Base-by-base conservation (phyloP, 1,140 invertebrate genomes). In the Drosophila simulans region DNA sequence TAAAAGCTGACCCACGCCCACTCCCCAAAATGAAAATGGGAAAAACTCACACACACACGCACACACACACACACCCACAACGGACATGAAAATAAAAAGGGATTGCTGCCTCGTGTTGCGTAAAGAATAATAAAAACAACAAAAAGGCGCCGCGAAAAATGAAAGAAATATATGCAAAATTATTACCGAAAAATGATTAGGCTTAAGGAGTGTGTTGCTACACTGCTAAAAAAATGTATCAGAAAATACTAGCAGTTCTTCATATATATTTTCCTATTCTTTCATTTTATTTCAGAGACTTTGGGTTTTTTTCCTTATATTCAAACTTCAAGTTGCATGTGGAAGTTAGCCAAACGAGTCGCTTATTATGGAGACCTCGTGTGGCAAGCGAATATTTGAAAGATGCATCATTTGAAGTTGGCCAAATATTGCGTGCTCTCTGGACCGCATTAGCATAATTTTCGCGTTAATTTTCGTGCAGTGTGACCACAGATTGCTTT, bases 141-240 rank as follows among this genome's bases (percentile, higher is more conserved):
- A 35, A 43, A 43, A 52, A 20, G 15, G 27, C 15, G 31, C 49
- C 49, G 49, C 49, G 8, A 55, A 59, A 69, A 53, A 31, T 52
- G 39, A 48, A 66, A 42, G 45, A 64, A 39, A 64, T 64, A 35
- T 64, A 45, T 48, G 46, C 66, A 71, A 81, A 86, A 86, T 82
- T 78, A 88, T 86, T 75, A 72, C 60, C 69, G 46, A 82, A 71
- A 78, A 75, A 66, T 79, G 62, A 83, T 83, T 76, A 76, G 80
- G 71, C 65, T 43, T 51, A 43, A 45, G 48, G 57, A 63, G 49
- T 54, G 57, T 52, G 22, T 15, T 20, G n/a, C 31, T 17, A 5
- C 25, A 51, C 48, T 11, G n/a, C n/a, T 7, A 25, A 4, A 48
- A 31, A 31, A 3, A 10, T 31, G 31, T 31, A 31, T 31, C 31